A percentile compares a stretch with the other conserved stretches of the same genome.
phyloP scores from a whole-genome alignment of 2,888 invertebrate species.

The Cosmorhoe ocellata region DNA sequence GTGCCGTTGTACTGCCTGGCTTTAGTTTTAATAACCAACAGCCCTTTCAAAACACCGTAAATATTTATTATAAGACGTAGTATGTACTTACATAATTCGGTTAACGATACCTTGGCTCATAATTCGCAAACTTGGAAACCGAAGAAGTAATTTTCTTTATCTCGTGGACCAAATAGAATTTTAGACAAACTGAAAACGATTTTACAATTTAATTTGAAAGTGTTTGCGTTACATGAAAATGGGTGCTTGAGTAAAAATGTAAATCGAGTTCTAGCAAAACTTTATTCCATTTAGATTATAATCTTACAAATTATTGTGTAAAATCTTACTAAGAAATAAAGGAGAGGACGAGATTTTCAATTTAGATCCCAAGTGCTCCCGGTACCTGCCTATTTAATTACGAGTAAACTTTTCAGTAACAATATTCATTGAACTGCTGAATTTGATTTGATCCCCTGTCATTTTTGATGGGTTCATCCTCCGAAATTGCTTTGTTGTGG shows the following conservation, averaged over 20 bases:
- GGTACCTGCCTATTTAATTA: conserved; percentile 39
- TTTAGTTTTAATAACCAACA: conserved; percentile 47
- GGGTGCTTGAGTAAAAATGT: conserved; percentile 23
- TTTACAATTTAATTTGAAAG: conserved; percentile 17
- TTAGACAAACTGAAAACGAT: conserved; percentile 16
- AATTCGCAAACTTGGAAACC: conserved; percentile 13
- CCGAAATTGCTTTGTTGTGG: conserved; percentile 48
- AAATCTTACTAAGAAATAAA: conserved; percentile 32
- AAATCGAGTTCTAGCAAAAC: conserved; percentile 32
- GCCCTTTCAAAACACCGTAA: conserved; percentile 26
- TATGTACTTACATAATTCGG: conserved; percentile 11
- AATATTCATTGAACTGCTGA: conserved; percentile 45
- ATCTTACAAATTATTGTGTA: conserved; percentile 37
- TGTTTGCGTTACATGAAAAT: conserved; percentile 16
- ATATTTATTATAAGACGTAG: conserved; percentile 32
- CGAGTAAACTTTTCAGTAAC: conserved; percentile 44
- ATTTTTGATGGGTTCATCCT: conserved; percentile 50
- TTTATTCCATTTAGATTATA: conserved; percentile 35
- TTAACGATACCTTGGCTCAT: conserved; percentile 14
- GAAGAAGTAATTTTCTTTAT: conserved; percentile 16
- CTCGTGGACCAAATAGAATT: conserved; percentile 7
- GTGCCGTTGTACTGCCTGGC: conserved; percentile 40
- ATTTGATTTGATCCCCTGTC: conserved; percentile 52
- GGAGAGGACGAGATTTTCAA: conserved; percentile 34
- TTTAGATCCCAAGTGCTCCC: conserved; percentile 32